Base-by-base conservation (phyloP, 2,888 invertebrate species). In the Catocala fraxini region DNA sequence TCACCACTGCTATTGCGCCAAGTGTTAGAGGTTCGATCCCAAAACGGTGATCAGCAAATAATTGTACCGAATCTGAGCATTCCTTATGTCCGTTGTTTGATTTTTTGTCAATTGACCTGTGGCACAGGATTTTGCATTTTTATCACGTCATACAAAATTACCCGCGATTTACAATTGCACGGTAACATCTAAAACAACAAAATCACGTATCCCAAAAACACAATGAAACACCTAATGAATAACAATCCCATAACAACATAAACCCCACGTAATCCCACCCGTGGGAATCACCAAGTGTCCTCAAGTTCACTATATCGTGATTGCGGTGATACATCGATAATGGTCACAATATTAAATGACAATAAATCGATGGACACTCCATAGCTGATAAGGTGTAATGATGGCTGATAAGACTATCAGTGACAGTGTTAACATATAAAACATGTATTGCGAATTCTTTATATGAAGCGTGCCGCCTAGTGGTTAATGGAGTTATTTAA, bases 311-410 rank as follows among this genome's bases (percentile, higher is more conserved):
- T 57, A 47, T 63, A 67, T 76, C 52, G 68, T 80, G 82, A 86
- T 86, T 84, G 80, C 70, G 70, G 64, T 77, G 77, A 81, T 75
- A 78, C 70, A 55, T 15, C 60, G 76, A 70, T 79, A 81, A 73
- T 69, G 68, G 69, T 72, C 72, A 74, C 65, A 59, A 76, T 78
- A 81, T 74, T 79, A 80, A 82, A 79, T 84, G 85, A 84, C 84
- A 84, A 75, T 60, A 70, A 75, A 74, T 74, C 73, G 74, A 73
- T 76, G 66, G 65, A 70, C 69, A 73, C 79, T 77, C 63, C 49
- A 72, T 54, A 56, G 70, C 54, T 56, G 77, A 80, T 79, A 71
- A 70, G 7, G 25, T 13, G 5, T 64, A 70, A 79, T 81, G 76
- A 72, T 59, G 15, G 34, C 12, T 65, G 71, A 73, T 70, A 71